phyloP scores from a whole-genome alignment of 37 sponge, comb jelly and placozoan species.

The Diacarnus erythraeanus region DNA sequence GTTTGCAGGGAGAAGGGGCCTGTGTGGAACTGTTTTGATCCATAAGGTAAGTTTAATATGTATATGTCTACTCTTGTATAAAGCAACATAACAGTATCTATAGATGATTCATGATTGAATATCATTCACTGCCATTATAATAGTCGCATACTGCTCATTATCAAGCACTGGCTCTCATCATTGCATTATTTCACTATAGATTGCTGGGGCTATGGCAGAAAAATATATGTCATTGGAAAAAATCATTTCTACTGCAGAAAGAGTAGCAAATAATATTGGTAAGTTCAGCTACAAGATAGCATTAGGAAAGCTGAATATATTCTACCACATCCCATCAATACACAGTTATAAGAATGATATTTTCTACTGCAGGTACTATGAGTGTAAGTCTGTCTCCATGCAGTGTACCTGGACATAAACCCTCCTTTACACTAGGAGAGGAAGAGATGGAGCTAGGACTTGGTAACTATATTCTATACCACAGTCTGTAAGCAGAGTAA shows the following conservation, averaged over 20 bases:
- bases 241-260: conserved; percentile 53
- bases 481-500: background rate
- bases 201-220: conserved; percentile 94
- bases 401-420: conserved; percentile 79
- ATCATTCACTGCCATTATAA: too few species aligned
- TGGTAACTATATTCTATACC: conserved; percentile 26
- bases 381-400: conserved; percentile 93
- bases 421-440: conserved; percentile 74
- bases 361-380: conserved; percentile 86
- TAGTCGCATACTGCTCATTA: too few species aligned
- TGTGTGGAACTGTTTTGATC: conserved; percentile 87
- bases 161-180: too few species aligned
- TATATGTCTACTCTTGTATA: background rate
- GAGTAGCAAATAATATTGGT: conserved; percentile 69
- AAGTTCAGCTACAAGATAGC: background rate
- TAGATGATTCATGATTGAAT: too few species aligned
- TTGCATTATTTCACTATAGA: too few species aligned
- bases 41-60: conserved; percentile 70
- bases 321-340: too few species aligned
- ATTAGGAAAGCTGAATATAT: background rate
- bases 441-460: conserved; percentile 94
- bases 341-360: too few species aligned
- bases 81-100: background rate
- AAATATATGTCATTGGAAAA: conserved; percentile 72
- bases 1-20: conserved; percentile 80